phyloP scores from a whole-genome alignment of 2,888 invertebrate genomes.

The Xestia xanthographa region DNA sequence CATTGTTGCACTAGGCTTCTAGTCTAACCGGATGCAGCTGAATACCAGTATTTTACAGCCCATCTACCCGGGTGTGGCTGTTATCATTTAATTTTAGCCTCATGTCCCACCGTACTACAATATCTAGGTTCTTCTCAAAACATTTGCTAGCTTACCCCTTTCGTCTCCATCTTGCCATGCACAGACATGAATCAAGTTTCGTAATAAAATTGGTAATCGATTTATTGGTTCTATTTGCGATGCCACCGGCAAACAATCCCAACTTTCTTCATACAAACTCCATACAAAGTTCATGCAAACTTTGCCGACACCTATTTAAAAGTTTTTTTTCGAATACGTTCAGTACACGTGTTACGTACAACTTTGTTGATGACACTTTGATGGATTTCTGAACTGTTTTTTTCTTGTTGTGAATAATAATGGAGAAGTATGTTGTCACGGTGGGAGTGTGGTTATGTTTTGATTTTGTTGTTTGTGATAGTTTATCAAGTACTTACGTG shows the following conservation, averaged over 20 bases:
- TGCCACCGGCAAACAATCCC: conserved; percentile 64
- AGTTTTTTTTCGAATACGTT: conserved; percentile 68
- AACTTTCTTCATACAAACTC: conserved; percentile 70
- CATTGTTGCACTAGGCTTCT: not conserved
- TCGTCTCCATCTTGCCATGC: conserved; percentile 15
- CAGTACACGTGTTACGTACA: conserved; percentile 77
- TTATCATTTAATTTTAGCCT: not conserved
- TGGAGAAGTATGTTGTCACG: conserved; percentile 40
- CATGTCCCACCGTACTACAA: not conserved
- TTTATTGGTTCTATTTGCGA: conserved; percentile 64
- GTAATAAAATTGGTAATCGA: conserved; percentile 68
- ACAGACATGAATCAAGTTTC: conserved; percentile 53
- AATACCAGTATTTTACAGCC: not conserved
- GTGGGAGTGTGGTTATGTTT: conserved; percentile 18
- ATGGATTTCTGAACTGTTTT: conserved; percentile 80
- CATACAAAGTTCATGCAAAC: conserved; percentile 71
- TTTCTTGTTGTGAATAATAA: conserved; percentile 72
- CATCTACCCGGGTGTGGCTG: not conserved
- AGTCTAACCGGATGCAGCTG: not conserved
- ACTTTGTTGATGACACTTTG: conserved; percentile 83
- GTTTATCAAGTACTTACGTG: conserved; percentile 2
- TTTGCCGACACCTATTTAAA: conserved; percentile 77
- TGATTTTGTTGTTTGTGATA: conserved; percentile 30
- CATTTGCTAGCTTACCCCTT: not conserved
- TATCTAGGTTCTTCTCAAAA: not conserved